Conservation (phyloP, 2,888 invertebrate species). For the Linnaemya vulpina region DNA sequence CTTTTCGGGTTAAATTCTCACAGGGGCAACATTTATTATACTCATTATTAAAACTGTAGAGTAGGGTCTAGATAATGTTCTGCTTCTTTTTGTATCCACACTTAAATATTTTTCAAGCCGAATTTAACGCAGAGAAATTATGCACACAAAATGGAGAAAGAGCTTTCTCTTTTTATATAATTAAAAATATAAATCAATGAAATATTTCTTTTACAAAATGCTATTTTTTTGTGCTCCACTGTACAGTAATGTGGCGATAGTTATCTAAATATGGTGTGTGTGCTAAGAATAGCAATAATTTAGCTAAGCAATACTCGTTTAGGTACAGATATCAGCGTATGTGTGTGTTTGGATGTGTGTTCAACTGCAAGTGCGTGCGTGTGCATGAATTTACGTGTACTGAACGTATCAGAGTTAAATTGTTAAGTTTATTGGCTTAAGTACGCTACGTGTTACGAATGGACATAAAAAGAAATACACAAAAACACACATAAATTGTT, state of each 20-base stretch:
- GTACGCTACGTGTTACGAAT: slow-evolving; percentile 63
- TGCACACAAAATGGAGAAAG: no score
- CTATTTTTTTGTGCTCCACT: neutral
- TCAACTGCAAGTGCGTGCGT: neutral
- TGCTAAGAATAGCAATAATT: slow-evolving; percentile 28
- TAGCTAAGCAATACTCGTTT: neutral
- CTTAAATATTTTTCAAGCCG: no score
- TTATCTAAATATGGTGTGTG: slow-evolving; percentile 3
- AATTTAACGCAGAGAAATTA: no score
- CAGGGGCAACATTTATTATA: no score
- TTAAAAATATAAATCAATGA: no score
- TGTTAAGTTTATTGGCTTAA: slow-evolving; percentile 71
- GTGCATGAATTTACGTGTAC: slow-evolving; percentile 14
- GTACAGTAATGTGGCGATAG: neutral
- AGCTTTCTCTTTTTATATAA: no score
- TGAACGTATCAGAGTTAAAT: slow-evolving; percentile 60
- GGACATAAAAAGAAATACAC: slow-evolving; percentile 46
- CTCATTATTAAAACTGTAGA: no score
- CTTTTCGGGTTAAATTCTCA: no score
- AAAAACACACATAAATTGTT: neutral
- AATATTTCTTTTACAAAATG: neutral
- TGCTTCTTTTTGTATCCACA: no score
- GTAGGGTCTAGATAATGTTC: no score
- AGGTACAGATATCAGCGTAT: neutral
- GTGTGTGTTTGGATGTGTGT: slow-evolving; percentile 4